Conservation (phyloP, 2,797 vertebrate species). For the Acanthurus lineatus region DNA sequence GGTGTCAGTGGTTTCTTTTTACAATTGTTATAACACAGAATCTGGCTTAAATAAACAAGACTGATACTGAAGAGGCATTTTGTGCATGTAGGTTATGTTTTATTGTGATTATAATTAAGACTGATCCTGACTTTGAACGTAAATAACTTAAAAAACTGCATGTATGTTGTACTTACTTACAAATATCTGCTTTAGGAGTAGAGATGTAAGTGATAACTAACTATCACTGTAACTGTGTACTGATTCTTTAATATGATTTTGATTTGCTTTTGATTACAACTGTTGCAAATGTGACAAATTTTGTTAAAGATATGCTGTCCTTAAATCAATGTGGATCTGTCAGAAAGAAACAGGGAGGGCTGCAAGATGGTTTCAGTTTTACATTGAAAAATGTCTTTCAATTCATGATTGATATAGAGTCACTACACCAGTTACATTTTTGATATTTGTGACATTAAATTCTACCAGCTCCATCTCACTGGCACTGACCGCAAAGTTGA, state of each 20-base stretch:
- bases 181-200: not conserved
- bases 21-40: not conserved
- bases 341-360: not conserved
- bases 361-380: not conserved
- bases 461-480: constrained; percentile 11
- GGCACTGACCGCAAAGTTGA: constrained; percentile 21
- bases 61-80: not conserved
- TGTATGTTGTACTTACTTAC: not conserved
- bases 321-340: not conserved
- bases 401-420: constrained; percentile 10
- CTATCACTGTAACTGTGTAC: not conserved
- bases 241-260: not conserved
- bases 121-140: not conserved
- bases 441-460: constrained; percentile 14
- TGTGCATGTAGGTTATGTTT: not conserved
- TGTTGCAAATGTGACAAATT: constrained; percentile 1
- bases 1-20: not conserved
- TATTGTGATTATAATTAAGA: not conserved
- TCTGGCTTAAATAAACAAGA: not conserved
- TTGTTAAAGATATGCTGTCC: not conserved
- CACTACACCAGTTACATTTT: constrained; percentile 1
- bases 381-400: not conserved
- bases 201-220: not conserved
- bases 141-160: not conserved
- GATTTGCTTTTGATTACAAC: not conserved